Evolutionary conservation across 2,113 vertebrate species (phyloP).

Genomic region (Poeciliopsis retropinna): DNA sequence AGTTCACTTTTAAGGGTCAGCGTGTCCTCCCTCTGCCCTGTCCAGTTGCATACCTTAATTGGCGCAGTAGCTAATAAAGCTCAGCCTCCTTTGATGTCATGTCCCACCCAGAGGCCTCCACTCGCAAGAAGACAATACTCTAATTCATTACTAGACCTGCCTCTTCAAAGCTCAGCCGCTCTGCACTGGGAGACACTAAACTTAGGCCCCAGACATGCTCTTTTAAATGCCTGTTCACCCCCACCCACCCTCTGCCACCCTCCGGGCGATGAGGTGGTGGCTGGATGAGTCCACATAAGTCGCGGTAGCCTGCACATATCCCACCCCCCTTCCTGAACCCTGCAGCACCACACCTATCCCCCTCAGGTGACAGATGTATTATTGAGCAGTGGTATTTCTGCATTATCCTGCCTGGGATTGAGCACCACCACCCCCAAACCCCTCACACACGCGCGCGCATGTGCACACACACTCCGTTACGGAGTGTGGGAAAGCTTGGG

Average conservation of each 20-base stretch:
- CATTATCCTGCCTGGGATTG: conserved; percentile 43
- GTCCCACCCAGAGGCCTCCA: conserved; percentile 74
- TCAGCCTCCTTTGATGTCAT: conserved; percentile 76
- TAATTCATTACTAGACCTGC: conserved; percentile 78
- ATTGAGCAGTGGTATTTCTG: conserved; percentile 65
- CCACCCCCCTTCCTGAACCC: conserved; percentile 44
- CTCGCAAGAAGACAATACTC: conserved; percentile 68
- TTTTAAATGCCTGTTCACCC: conserved; percentile 71
- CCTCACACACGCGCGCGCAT: too few species aligned
- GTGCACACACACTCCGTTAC: too few species aligned
- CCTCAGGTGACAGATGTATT: conserved; percentile 73
- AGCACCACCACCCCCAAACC: background rate
- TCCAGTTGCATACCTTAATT: conserved; percentile 75
- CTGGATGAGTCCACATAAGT: conserved; percentile 79
- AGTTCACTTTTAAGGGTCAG: conserved; percentile 55
- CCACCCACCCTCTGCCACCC: conserved; percentile 50
- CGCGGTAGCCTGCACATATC: conserved; percentile 70
- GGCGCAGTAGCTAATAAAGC: conserved; percentile 74
- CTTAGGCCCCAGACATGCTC: conserved; percentile 64
- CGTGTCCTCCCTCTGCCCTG: conserved; percentile 58
- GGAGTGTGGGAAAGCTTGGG: conserved; percentile 48
- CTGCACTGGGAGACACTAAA: conserved; percentile 72
- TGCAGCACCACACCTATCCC: conserved; percentile 72
- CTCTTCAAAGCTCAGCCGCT: conserved; percentile 75
- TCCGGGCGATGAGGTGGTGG: conserved; percentile 70